A percentile compares a stretch with the other conserved stretches of the same genome.
These are phyloP conservation scores for Apocrypta bakeri DNA, from an alignment of 1,140 invertebrate species.

Conservation along the genomic window DNA sequence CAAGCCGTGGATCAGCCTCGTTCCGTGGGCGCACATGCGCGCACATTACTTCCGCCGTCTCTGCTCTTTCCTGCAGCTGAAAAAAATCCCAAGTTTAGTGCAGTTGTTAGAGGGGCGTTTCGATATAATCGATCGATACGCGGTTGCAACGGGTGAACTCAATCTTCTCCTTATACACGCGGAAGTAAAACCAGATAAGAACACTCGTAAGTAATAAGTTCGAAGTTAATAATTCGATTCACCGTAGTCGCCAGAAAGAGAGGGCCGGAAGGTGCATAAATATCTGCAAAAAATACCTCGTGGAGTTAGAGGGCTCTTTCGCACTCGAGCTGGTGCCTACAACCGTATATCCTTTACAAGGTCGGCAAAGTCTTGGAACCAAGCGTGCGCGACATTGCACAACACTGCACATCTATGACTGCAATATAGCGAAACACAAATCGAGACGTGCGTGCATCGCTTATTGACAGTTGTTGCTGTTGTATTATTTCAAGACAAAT, in stretches of 20 bases:
- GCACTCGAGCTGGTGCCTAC: slow-evolving; percentile 62
- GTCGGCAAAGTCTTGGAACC: slow-evolving; percentile 59
- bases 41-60: background rate
- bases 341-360: slow-evolving; percentile 62
- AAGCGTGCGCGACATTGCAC: slow-evolving; percentile 56
- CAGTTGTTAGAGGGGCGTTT: background rate
- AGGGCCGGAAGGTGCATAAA: background rate
- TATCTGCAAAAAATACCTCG: background rate
- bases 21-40: background rate
- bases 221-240: too few relatives aligned
- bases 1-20: slow-evolving; percentile 21
- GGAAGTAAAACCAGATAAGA: too few relatives aligned
- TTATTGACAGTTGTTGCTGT: background rate
- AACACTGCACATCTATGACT: slow-evolving; percentile 13
- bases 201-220: too few relatives aligned
- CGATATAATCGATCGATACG: too few relatives aligned
- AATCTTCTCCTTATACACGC: too few relatives aligned
- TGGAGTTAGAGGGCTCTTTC: slow-evolving; percentile 58
- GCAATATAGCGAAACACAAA: background rate
- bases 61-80: background rate
- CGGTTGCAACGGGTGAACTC: too few relatives aligned
- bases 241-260: background rate
- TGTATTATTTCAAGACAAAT: too few relatives aligned
- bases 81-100: background rate
- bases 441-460: too few relatives aligned